These are phyloP conservation scores for Paedocypris sp. DNA, from an alignment of 2,113 vertebrate species.

Conservation along the genomic window DNA sequence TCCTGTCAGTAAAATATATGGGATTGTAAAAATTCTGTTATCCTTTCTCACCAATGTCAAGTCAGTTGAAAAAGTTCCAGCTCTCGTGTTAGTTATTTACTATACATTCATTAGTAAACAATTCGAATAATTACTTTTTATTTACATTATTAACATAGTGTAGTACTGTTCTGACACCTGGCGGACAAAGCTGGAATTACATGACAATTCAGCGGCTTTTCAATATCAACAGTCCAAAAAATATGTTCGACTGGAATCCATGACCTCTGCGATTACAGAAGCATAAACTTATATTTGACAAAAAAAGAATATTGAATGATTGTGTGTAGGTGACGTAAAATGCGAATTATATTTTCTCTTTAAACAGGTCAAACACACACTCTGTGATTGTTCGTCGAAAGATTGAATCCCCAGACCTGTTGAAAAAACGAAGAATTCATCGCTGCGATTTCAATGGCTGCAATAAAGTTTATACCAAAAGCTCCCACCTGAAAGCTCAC, in stretches of 20 bases:
- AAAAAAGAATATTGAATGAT: no score
- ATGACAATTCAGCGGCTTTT: no score
- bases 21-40: background rate
- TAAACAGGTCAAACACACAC: conserved; percentile 69
- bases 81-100: no score
- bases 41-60: background rate
- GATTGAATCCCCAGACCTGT: conserved; percentile 82
- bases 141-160: no score
- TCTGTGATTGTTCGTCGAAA: conserved; percentile 86
- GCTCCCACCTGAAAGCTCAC: conserved; percentile 95
- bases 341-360: background rate
- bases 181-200: background rate
- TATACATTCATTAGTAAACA: background rate
- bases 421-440: conserved; percentile 88
- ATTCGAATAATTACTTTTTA: background rate
- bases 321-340: background rate
- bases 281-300: no score
- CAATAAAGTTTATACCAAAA: conserved; percentile 98
- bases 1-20: background rate
- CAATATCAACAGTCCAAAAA: no score
- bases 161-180: background rate
- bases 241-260: no score
- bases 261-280: no score
- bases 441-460: conserved; percentile 89
- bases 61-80: background rate